Evolutionary conservation across 2,797 vertebrate genomes (phyloP).

Genomic region (Alcedo quadribrachys): DNA sequence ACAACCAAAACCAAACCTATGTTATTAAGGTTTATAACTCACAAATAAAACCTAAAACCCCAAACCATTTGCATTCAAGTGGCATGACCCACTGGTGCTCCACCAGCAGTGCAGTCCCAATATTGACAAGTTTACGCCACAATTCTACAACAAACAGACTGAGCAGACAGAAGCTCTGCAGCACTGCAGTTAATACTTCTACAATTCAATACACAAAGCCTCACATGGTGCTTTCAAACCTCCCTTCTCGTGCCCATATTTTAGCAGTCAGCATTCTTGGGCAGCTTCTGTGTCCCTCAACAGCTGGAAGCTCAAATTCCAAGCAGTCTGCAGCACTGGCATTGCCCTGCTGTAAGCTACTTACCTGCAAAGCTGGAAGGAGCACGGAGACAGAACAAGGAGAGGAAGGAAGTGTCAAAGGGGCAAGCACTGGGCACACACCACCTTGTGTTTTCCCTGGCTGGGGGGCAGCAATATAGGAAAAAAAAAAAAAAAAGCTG

Average conservation of each 20-base stretch:
- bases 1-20: background rate
- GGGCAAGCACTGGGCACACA: background rate
- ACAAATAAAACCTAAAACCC: conserved; percentile 27
- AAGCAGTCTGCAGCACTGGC: background rate
- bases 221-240: background rate
- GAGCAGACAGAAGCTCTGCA: background rate
- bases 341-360: background rate
- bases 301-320: background rate
- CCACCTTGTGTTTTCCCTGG: background rate
- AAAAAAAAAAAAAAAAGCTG: background rate
- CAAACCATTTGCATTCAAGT: background rate
- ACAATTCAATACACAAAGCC: background rate
- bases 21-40: background rate
- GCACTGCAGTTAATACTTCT: background rate
- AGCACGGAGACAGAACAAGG: background rate
- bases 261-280: conserved; percentile 25
- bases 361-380: background rate
- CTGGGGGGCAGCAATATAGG: background rate
- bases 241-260: background rate
- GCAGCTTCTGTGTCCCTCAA: background rate
- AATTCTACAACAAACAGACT: background rate
- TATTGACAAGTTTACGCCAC: background rate
- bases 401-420: background rate
- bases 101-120: fast-evolving
- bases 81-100: background rate